Base-by-base conservation (phyloP, 2,113 vertebrate species). In the Ptilorrhoa leucosticta region DNA sequence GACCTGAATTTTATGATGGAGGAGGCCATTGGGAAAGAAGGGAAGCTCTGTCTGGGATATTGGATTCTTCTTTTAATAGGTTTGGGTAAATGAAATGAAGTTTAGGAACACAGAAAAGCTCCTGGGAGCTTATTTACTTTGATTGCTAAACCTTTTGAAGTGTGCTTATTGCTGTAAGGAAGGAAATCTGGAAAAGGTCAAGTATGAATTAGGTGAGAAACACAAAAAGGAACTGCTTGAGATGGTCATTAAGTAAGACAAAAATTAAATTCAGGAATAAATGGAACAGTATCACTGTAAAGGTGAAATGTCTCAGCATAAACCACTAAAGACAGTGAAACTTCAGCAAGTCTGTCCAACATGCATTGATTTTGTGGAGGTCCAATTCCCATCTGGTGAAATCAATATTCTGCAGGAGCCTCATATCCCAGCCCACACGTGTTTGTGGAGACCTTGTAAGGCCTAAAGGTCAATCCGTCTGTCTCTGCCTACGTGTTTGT, bases 151-250 rank as follows among this genome's bases (percentile, higher is more conserved):
- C 39, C 40, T 96, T 91, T 65, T 96, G 81, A 94, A 92, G 73
- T 68, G 30, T 82, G 45, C 61, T 92, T 91, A 64, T 87, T 94
- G 88, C 83, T 86, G 56, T 80, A 75, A 96, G 86, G 61, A 93
- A 90, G 66, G 83, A 95, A 94, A 83, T 91, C 47, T 90, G 71
- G 68, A 96, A 97, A 97, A 97, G 95, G 95, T 95, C 92, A 93
- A 75, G 51, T 91, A 84, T 89, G 66, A 90, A 89, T 94, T 87
- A 90, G 85, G 60, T 95, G 64, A 95, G 68, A 94, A 95, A 94
- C 79, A 89, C 50, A 96, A 91, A 91, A 96, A 84, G 51, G 73
- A 95, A 61, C 93, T 87, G 69, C 75, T 90, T 77, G 87, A 95
- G 83, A 85, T 92, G 92, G 84, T 85, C 80, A 93, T 96, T 96